Conservation (phyloP, 2,797 vertebrate species). For the Siniperca undulata region DNA sequence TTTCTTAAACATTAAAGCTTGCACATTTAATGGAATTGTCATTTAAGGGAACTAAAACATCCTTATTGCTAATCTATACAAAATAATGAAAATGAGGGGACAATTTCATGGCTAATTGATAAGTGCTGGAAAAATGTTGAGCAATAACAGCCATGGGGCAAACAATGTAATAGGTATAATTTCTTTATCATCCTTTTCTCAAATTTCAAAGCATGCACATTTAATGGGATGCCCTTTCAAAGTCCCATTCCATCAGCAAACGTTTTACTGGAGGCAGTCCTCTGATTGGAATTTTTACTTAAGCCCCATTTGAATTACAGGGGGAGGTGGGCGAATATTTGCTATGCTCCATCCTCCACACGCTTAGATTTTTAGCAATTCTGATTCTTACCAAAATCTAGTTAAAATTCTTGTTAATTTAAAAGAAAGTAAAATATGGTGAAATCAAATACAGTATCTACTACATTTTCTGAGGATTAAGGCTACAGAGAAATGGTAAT, state of each 20-base stretch:
- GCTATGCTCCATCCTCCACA: neutral
- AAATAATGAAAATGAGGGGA: constrained; percentile 33
- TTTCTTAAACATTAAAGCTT: constrained; percentile 46
- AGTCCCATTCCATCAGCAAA: constrained; percentile 25
- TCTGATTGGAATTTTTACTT: constrained; percentile 37
- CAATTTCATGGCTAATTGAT: constrained; percentile 39
- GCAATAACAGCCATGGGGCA: constrained; percentile 43
- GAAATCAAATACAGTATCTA: neutral
- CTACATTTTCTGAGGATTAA: neutral
- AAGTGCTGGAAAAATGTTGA: constrained; percentile 28
- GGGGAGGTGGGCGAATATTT: neutral
- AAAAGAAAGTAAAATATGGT: neutral
- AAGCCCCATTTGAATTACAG: neutral
- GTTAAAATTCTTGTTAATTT: neutral
- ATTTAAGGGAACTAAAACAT: constrained; percentile 31
- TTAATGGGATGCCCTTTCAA: constrained; percentile 43
- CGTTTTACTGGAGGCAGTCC: constrained; percentile 28
- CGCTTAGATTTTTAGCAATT: neutral
- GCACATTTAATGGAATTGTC: constrained; percentile 30
- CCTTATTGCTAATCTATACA: constrained; percentile 22
- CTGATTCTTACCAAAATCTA: neutral
- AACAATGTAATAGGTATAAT: constrained; percentile 29
- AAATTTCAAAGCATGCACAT: constrained; percentile 38
- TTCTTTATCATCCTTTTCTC: constrained; percentile 25
- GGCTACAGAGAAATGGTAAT: neutral